Percentiles rank a stretch among this genome's conserved stretches.
These are phyloP conservation scores for Heliconius cydno DNA, from an alignment of 2,888 invertebrate species.

Conservation along the genomic window DNA sequence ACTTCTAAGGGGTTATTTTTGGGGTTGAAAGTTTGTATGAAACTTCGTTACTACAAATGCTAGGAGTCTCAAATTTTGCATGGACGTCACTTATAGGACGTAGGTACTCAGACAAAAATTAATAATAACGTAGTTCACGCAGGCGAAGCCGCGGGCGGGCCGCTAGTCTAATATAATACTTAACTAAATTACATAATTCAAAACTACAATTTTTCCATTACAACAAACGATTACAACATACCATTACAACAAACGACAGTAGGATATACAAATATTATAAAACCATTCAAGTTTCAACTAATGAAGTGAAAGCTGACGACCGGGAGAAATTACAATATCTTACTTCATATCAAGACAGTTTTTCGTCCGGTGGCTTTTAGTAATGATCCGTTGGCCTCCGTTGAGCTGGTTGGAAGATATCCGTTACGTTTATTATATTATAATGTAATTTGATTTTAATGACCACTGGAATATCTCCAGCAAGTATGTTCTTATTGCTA, in stretches of 20 bases:
- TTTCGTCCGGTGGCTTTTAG: slow-evolving; percentile 7
- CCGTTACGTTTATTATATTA: slow-evolving; percentile 15
- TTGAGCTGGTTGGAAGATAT: not conserved
- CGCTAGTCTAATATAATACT: not conserved
- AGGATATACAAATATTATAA: not conserved
- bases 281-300: not conserved
- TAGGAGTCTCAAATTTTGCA: no score
- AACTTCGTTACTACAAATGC: no score
- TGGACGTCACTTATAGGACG: no score
- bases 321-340: slow-evolving; percentile 19
- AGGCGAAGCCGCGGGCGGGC: no score
- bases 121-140: no score
- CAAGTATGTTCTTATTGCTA: not conserved
- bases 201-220: not conserved
- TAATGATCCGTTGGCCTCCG: slow-evolving; percentile 18
- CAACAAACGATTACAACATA: not conserved
- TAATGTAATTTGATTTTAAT: slow-evolving; percentile 13
- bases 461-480: not conserved
- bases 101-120: no score
- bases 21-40: no score
- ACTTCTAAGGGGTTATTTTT: no score
- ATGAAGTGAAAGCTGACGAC: slow-evolving; percentile 7
- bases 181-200: not conserved
- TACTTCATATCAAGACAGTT: not conserved
- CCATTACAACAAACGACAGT: not conserved